Evolutionary conservation across 2,888 invertebrate species (phyloP), one percentile per base, ranked within the genome.

Genomic region (Ormyrus thymus): DNA sequence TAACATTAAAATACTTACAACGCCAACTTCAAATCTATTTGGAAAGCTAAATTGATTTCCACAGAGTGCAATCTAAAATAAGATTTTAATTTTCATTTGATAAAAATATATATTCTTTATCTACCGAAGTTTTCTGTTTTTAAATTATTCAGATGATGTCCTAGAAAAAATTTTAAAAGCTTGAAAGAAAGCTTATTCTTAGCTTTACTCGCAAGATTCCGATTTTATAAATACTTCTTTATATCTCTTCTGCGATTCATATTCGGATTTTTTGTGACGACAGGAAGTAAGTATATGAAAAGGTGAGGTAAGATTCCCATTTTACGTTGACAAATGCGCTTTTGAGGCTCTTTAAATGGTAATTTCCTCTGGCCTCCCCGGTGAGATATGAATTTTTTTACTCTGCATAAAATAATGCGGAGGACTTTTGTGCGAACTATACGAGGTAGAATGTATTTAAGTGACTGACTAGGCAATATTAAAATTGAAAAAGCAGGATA

Each of bases 291-390:
- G 46, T 79, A 76, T 64, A 80, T 69, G 73, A 78, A 68, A 72
- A 75, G 46, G 4, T 29, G 29, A 29, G 29, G 66, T 72, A 75
- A 75, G 68, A 80, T 80, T 80, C 78, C 66, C 71, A 73, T 75
- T 80, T 71, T 59, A 66, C 51, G 45, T 71, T 78, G 78, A 80
- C 75, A 80, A 80, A 80, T 80, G 71, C 59, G 62, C 68, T 72
- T 78, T 78, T 71, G 62, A 75, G 70, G 51, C 78, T 78, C 70
- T 78, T 80, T 80, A 80, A 80, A 81, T 75, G 78, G 68, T 74
- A 81, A 81, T 80, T 77, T 45, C 55, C 29, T 51, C 51, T 62
- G 10, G 11, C 11, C 11, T 11, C 58, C 29, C 46, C n/a, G 56
- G 50, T 43, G 73, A 77, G 62, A 69, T 80, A 80, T 73, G 73